Evolutionary conservation across 92 coral and sea anemone genomes (phyloP), one percentile per base, ranked within the genome.

Genomic region (Phenganax marumi): DNA sequence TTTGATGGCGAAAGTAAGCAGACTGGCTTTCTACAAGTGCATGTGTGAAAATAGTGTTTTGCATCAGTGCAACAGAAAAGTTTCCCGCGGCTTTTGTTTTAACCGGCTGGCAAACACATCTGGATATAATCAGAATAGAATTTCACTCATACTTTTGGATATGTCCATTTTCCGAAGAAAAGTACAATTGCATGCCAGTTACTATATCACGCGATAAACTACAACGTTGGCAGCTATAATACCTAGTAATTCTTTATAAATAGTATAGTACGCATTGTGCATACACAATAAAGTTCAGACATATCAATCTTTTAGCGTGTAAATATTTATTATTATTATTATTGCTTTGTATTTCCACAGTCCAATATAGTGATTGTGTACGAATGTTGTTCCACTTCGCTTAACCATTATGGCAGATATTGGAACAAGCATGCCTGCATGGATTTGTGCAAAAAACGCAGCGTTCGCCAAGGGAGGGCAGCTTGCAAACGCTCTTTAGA

Each of bases 281-380:
- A 25, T 56, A 55, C 39, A 22, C 26, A 14, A 52, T 52, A 25
- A 64, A 72, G 10, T 72, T 12, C 60, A 52, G 60, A 52, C 56
- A 52, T 6, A 52, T 52, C 62, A 23, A 63, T 26, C 25, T n/a
- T 47, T 56, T 52, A 48, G n/a, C 49, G 58, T 7, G 65, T 74
- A 74, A 74, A 74, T 74, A 74, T 74, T 76, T 55, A 76, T 76
- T 62, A 56, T 43, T 72, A 19, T 18, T 12, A 73, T 17, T 73
- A 55, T 56, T 43, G 81, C 50, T 33, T 60, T 62, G 50, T 54
- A 52, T 19, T 54, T 25, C n/a, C 81, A 50, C 81, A 24, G 72
- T 66, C 72, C 72, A 33, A 66, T 62, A 76, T 62, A 73, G 12
- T 68, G 57, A 76, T 76, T 76, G 81, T 76, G 16, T 56, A 16